phyloP scores from a whole-genome alignment of 2,113 vertebrate genomes.

The Hemiscyllium ocellatum region DNA sequence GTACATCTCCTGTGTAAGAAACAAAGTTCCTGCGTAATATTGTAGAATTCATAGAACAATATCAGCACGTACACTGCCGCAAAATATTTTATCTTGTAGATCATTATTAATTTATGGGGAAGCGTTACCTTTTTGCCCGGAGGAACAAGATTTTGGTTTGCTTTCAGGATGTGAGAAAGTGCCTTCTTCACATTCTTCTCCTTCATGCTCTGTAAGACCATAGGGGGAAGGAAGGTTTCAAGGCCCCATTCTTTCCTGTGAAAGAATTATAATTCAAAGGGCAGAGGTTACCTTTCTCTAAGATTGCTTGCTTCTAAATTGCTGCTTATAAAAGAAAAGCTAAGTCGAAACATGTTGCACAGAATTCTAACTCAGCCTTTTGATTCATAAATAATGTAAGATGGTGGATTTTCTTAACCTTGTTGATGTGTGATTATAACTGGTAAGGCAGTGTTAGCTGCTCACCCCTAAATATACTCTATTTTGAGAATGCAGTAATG shows the following conservation, averaged over 20 bases:
- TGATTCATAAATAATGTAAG: background rate
- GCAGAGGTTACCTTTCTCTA: background rate
- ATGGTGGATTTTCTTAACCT: background rate
- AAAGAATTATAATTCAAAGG: background rate
- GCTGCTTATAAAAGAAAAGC: background rate
- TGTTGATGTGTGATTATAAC: too few relatives aligned
- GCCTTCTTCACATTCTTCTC: constrained; percentile 99
- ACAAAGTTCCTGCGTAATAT: background rate
- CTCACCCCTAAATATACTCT: too few relatives aligned
- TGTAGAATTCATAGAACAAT: background rate
- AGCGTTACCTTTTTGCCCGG: constrained; percentile 90
- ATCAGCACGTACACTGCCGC: background rate
- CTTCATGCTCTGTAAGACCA: constrained; percentile 98
- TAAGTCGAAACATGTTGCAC: background rate
- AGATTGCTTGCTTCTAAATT: background rate
- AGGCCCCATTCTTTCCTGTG: constrained; percentile 96
- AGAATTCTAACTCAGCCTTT: background rate
- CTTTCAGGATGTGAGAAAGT: constrained; percentile 95
- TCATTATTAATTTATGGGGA: background rate
- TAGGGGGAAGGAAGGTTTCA: constrained; percentile 89
- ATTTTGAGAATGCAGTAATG: too few relatives aligned
- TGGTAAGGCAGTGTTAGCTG: too few relatives aligned
- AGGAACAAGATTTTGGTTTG: constrained; percentile 95
- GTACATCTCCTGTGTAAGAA: background rate
- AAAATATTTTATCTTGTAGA: background rate